Evolutionary conservation across 1,140 invertebrate species (phyloP), one percentile per base, ranked within the genome.

Genomic region (Charaxes varanes): DNA sequence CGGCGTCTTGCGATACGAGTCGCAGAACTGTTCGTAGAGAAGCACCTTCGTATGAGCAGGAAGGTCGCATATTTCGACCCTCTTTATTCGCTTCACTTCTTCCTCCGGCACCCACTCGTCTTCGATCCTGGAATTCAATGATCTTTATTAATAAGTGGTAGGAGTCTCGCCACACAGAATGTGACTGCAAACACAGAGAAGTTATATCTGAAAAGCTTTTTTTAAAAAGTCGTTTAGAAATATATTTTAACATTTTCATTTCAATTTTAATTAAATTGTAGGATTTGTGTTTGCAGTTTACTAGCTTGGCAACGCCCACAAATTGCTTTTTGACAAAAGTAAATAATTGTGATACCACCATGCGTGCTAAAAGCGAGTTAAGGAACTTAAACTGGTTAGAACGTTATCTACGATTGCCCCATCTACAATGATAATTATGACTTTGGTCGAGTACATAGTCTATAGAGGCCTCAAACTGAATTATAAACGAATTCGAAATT

Each of bases 51-150:
- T 57, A 34, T 53, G 48, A 1, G 52, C 58, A 3, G 74, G 62
- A 34, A 82, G 54, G 7, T 52, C 6, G 6, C 58, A 37, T 8
- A 80, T 78, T 57, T 82, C 78, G 10, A 82, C 76, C 0, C 64
- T 46, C 42, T 74, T 74, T 6, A 73, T 48, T 0, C 64, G 41
- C 22, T 45, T 49, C 47, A 80, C 78, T 0, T 82, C 73, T 30
- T 59, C 53, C 48, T 68, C 76, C 0, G 76, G 69, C 41, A 82
- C 73, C 78, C 78, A 80, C 34, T 82, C 78, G 57, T 82, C 78
- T 3, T 80, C 78, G 44, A 82, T 32, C 51, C 78, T 80, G 78
- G 6, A 62, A 63, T 32, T 28, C 23, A 36, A 12, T 23, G 4
- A 0, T 1, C 3, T 5, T 34, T 27, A 26, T 48, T 43, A 38